Evolutionary conservation across 2,888 invertebrate species (phyloP), one percentile per base, ranked within the genome.

Genomic region (Lithophane socia): DNA sequence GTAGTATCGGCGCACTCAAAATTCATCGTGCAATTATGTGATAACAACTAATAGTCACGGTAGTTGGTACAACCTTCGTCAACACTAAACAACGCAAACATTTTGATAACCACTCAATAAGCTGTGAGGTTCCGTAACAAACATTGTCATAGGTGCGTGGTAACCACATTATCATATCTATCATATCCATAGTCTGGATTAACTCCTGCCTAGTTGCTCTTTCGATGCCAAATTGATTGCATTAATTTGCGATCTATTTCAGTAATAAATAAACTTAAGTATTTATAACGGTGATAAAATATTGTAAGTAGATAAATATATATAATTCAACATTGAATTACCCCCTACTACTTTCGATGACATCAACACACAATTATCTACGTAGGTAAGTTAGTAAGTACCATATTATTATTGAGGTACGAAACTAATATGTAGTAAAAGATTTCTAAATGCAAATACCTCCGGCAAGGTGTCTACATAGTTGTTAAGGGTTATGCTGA

Each of bases 11-110:
- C 84, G 84, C 86, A 89, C 89, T 89, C 86, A 82, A 90, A 92
- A 89, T 91, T 91, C 90, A 91, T 91, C 89, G 89, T 91, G 91
- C 92, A 93, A 92, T 92, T 91, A 91, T 81, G 49, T 90, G 93
- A 92, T 94, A 93, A 92, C 89, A 89, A 87, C 82, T 69, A 83
- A 88, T 88, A 87, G 91, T 91, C 83, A 92, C 92, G 89, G 92
- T 92, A 89, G 90, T 86, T 92, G 91, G 86, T 91, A 90, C 87
- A 90, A 91, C 92, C 92, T 93, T 92, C 90, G 71, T 64, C 72
- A 76, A 67, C 63, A 73, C 68, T 47, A 76, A 73, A 81, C 66
- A 68, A 70, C 65, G 80, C 79, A 85, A 83, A 84, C 77, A 85
- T 73, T 79, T 77, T 81, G 79, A 66, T 82, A 83, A 88, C 82